Conservation (phyloP, 2,113 vertebrate genomes). For the Strigops habroptila region DNA sequence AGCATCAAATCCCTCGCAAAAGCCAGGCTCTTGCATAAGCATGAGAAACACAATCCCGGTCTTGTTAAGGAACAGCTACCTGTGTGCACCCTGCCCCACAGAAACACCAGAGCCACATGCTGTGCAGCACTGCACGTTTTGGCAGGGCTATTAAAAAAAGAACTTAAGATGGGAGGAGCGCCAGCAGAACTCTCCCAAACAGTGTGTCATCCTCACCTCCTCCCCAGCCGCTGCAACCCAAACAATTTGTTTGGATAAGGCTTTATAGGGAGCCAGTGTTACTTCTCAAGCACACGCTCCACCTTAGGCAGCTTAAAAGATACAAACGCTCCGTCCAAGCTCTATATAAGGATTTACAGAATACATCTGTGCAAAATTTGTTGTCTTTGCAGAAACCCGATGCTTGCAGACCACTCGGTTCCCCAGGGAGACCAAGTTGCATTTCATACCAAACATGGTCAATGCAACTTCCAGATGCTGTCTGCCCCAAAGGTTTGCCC, state of each 20-base stretch:
- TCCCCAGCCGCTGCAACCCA: conserved; percentile 3
- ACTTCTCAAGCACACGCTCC: neutral
- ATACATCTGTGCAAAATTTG: neutral
- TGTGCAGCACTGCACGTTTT: conserved; percentile 53
- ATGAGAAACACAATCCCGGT: conserved; percentile 26
- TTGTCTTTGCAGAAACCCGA: conserved; percentile 34
- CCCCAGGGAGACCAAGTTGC: neutral
- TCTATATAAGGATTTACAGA: neutral
- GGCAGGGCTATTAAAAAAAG: neutral
- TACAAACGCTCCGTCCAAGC: neutral
- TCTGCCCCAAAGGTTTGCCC: conserved; percentile 42
- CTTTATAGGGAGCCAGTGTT: neutral
- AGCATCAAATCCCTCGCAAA: neutral
- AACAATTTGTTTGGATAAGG: conserved; percentile 48
- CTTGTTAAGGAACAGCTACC: conserved; percentile 51
- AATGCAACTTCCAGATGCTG: conserved; percentile 37
- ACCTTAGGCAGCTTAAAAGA: neutral
- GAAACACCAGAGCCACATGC: neutral
- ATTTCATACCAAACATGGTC: conserved; percentile 62
- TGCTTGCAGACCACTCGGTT: neutral
- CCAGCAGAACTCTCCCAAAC: conserved; percentile 30
- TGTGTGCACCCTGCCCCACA: conserved; percentile 11
- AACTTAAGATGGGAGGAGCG: neutral
- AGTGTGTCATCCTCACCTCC: conserved; percentile 4
- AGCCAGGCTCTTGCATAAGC: conserved; percentile 30